Conservation (phyloP, 2,888 invertebrate genomes). For the Chrysolina oricalcia region DNA sequence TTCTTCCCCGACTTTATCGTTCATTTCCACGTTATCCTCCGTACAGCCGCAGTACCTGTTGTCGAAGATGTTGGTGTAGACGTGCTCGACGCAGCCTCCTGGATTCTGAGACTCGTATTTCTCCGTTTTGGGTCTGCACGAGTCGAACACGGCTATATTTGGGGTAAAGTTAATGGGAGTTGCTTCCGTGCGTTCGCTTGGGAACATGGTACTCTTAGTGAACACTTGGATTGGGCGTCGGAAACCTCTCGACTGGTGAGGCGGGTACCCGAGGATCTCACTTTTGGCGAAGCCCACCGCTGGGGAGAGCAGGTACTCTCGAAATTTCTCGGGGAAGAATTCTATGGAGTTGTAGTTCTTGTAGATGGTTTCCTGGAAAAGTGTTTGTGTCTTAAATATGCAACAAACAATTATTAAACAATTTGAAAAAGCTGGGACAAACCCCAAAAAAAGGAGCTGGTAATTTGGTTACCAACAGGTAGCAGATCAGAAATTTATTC, state of each 20-base stretch:
- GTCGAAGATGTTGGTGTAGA: slow-evolving; percentile 61
- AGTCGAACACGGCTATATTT: slow-evolving; percentile 41
- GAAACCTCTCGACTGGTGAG: slow-evolving; percentile 90
- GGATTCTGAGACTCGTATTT: slow-evolving; percentile 59
- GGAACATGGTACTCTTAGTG: slow-evolving; percentile 71
- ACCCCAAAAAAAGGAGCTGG: too few species aligned
- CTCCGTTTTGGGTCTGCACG: slow-evolving; percentile 56
- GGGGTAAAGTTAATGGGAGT: slow-evolving; percentile 62
- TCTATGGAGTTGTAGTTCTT: slow-evolving; percentile 89
- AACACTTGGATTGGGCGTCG: slow-evolving; percentile 83
- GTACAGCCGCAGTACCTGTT: slow-evolving; percentile 56
- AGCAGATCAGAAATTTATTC: too few species aligned
- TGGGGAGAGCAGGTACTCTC: slow-evolving; percentile 90
- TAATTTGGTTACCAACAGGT: too few species aligned
- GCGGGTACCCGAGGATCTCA: slow-evolving; percentile 86
- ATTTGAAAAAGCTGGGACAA: too few species aligned
- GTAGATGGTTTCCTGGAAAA: slow-evolving; percentile 86
- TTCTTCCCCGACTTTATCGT: slow-evolving; percentile 53
- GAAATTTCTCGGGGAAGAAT: slow-evolving; percentile 93
- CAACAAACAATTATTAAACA: too few species aligned
- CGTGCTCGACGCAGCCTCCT: slow-evolving; percentile 58
- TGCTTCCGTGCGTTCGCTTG: slow-evolving; percentile 68
- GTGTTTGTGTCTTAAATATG: neutral
- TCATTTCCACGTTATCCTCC: slow-evolving; percentile 58
- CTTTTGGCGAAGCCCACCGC: slow-evolving; percentile 95